Evolutionary conservation across 2,888 invertebrate genomes (phyloP), one percentile per base, ranked within the genome.

Genomic region (Agrochola macilenta): DNA sequence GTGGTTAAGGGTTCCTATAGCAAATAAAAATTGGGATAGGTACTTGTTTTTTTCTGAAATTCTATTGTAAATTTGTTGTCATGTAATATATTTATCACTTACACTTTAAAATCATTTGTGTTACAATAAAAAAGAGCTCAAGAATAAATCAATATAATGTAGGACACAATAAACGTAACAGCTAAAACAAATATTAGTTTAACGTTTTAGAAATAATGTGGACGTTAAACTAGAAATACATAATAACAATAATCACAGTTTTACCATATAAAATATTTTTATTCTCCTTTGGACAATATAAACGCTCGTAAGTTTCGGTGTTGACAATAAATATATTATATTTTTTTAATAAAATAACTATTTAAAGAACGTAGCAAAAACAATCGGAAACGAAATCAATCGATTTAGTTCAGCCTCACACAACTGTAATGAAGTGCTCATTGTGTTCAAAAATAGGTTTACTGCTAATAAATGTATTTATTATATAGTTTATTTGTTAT

Each of bases 371-470:
- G 80, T 84, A 81, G 82, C 86, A 77, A 87, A 84, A 82, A 88
- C 86, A 87, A 89, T 87, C 74, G 63, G 70, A 85, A 87, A 81
- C 65, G 69, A 87, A 82, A 72, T 69, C 60, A 88, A 89, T 89
- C 83, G 84, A 88, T 89, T 88, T 72, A 69, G 61, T 85, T 82
- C 71, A 87, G 79, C 70, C 76, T 79, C 76, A 78, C 82, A 84
- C 76, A 76, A 87, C 81, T 75, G 43, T 73, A 83, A 73, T 79
- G 69, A 81, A 71, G 60, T 84, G 78, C 78, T 87, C 70, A 85
- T 77, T 83, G 81, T 79, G 81, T 82, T 82, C 72, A 75, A 85
- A 78, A 77, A 76, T 78, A 74, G 74, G 71, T 81, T 75, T 74
- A 83, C 60, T 74, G 68, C 63, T 72, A 71, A 30, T 65, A 60